Evolutionary conservation across 2,113 vertebrate species (phyloP).

Genomic region (Plotosus lineatus): DNA sequence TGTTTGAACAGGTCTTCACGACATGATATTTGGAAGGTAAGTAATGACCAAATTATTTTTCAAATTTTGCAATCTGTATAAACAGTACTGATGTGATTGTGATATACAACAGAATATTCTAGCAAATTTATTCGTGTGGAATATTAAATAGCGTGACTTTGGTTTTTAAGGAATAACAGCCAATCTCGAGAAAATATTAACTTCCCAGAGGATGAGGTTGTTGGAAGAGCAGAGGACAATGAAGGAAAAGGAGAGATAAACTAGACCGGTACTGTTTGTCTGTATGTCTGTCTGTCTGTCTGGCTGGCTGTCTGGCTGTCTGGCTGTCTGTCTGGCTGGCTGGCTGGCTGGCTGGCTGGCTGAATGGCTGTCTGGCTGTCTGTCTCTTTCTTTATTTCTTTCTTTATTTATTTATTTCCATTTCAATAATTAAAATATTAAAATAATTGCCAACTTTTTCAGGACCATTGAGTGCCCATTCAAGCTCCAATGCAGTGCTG

Average conservation of each 20-base stretch:
- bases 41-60: conserved; percentile 51
- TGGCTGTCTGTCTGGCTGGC: too few species aligned
- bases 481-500: conserved; percentile 53
- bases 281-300: too few species aligned
- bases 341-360: too few species aligned
- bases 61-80: background rate
- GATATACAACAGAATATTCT: background rate
- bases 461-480: conserved; percentile 62
- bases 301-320: too few species aligned
- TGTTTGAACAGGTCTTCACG: conserved; percentile 72
- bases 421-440: background rate
- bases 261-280: too few species aligned
- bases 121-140: background rate
- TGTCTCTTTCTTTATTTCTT: too few species aligned
- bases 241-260: conserved; percentile 52
- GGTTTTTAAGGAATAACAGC: conserved; percentile 66
- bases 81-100: background rate
- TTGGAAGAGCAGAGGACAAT: conserved; percentile 49
- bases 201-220: conserved; percentile 76
- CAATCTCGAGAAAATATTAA: conserved; percentile 79
- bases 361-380: too few species aligned
- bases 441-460: conserved; percentile 25
- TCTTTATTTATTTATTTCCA: background rate
- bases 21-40: conserved; percentile 80
- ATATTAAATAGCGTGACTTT: background rate